Conservation (phyloP, 2,113 vertebrate species). For the Choloepus hoffmanni region DNA sequence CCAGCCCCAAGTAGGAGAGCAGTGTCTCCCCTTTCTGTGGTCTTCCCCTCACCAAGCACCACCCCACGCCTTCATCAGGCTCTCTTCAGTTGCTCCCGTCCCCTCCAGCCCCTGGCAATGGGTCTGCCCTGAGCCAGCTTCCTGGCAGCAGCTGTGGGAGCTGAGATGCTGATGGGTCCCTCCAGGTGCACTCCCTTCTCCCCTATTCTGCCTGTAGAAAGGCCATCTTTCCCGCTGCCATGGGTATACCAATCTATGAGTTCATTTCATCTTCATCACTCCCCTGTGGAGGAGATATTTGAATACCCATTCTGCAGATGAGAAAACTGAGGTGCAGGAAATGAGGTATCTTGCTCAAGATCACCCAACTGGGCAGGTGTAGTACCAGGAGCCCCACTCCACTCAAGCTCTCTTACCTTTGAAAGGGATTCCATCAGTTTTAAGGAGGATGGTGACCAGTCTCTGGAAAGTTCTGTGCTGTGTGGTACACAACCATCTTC, state of each 20-base stretch:
- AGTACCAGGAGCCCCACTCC: not conserved
- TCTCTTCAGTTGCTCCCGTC: conserved; percentile 62
- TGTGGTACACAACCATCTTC: not conserved
- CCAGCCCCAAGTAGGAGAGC: not conserved
- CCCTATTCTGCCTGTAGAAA: conserved; percentile 71
- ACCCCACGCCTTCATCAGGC: not conserved
- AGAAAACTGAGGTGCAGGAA: not conserved
- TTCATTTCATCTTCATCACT: not conserved
- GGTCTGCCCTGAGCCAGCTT: conserved; percentile 63
- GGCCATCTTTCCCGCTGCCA: conserved; percentile 64
- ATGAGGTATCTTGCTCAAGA: not conserved
- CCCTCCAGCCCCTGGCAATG: conserved; percentile 49
- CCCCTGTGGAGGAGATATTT: not conserved
- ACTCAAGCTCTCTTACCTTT: not conserved
- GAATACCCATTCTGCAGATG: not conserved
- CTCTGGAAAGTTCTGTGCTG: not conserved
- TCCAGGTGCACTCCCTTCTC: conserved; percentile 63
- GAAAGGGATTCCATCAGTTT: not conserved
- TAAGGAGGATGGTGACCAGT: not conserved
- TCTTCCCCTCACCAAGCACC: not conserved
- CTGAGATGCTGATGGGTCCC: conserved; percentile 77
- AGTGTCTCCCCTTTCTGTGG: not conserved
- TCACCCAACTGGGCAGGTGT: not conserved
- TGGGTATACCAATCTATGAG: not conserved
- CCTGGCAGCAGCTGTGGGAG: conserved; percentile 36